Evolutionary conservation across 2,113 vertebrate species (phyloP).

Genomic region (Notechis scutatus): DNA sequence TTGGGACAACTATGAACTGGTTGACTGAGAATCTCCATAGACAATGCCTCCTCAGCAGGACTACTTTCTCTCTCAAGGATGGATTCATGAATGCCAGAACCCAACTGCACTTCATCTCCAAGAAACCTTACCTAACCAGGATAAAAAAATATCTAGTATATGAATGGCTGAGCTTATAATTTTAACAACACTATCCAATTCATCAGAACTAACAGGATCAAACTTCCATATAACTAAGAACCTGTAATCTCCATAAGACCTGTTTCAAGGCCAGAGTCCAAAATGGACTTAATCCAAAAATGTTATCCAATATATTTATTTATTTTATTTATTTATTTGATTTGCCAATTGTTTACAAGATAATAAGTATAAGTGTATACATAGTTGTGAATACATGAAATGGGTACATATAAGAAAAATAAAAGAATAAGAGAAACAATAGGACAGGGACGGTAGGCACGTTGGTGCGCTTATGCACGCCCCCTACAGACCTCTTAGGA

Average conservation of each 20-base stretch:
- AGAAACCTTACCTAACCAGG: not conserved
- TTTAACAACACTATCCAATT: not conserved
- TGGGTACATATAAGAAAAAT: too few species aligned
- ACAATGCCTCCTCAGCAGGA: not conserved
- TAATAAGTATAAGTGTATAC: too few species aligned
- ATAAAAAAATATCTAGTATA: not conserved
- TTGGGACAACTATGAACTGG: too few species aligned
- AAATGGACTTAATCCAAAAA: not conserved
- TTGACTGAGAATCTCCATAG: too few species aligned
- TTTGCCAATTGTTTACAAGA: too few species aligned
- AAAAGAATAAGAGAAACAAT: too few species aligned
- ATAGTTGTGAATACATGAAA: too few species aligned
- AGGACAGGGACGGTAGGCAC: too few species aligned
- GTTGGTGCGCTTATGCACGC: too few species aligned
- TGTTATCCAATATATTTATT: not conserved
- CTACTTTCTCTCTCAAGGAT: not conserved
- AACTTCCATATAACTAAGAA: not conserved
- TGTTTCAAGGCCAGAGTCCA: not conserved
- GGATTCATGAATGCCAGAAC: not conserved
- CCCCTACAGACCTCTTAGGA: too few species aligned
- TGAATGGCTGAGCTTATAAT: not conserved
- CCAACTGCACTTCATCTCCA: not conserved
- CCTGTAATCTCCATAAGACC: not conserved
- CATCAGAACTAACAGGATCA: not conserved
- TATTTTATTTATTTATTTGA: too few species aligned